These are phyloP conservation scores for Cylas formicarius DNA, from an alignment of 1,140 invertebrate species.

Conservation along the genomic window DNA sequence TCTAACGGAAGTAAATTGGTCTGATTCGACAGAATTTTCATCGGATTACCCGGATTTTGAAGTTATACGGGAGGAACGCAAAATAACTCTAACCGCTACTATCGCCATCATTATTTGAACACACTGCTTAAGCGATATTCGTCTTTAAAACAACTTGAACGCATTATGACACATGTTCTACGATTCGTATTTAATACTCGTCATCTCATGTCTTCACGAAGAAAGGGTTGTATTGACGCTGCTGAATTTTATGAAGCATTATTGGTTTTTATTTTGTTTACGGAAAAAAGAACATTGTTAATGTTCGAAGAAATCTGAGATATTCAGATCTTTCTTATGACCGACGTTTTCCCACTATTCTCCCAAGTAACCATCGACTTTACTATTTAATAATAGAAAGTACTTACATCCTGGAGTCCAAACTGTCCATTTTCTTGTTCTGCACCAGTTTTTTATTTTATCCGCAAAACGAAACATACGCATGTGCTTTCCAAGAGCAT, in stretches of 20 bases:
- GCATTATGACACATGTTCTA: constrained; percentile 3
- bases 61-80: background rate
- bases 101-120: background rate
- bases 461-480: constrained; percentile 1
- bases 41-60: background rate
- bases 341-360: background rate
- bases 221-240: background rate
- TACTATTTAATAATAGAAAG: constrained; percentile 10
- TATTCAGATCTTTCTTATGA: constrained; percentile 9
- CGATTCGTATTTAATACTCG: constrained; percentile 5
- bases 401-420: constrained; percentile 19
- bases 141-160: constrained; percentile 8
- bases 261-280: background rate
- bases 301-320: constrained; percentile 1
- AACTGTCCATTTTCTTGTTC: constrained; percentile 12
- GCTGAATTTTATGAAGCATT: background rate
- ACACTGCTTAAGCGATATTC: constrained; percentile 4
- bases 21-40: background rate
- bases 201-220: background rate
- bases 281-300: constrained; percentile 1
- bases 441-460: constrained; percentile 13
- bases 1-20: background rate
- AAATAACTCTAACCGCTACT: background rate
- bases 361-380: constrained; percentile 5
- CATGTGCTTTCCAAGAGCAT: constrained; percentile 7